Conservation (phyloP, 2,797 vertebrate genomes). For the Poecilia picta region DNA sequence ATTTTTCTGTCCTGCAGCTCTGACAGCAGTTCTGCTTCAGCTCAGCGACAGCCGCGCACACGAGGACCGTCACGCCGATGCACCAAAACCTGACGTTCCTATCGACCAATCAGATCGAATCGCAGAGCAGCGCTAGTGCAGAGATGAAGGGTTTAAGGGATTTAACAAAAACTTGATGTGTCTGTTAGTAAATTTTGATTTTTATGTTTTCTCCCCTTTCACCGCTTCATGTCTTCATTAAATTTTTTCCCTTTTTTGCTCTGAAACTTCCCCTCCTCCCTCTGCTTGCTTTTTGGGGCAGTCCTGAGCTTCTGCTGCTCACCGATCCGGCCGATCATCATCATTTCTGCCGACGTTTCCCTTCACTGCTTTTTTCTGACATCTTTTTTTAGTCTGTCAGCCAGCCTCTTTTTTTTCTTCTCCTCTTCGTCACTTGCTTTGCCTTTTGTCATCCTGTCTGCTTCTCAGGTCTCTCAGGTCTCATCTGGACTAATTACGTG, state of each 20-base stretch:
- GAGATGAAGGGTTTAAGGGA: slow-evolving; percentile 10
- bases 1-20: slow-evolving; percentile 40
- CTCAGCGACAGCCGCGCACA: slow-evolving; percentile 6
- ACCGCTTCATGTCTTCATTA: slow-evolving; percentile 54
- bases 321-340: slow-evolving; percentile 38
- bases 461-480: slow-evolving; percentile 73
- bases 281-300: slow-evolving; percentile 50
- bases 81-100: slow-evolving; percentile 46
- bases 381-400: slow-evolving; percentile 45
- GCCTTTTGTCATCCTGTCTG: slow-evolving; percentile 62
- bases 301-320: slow-evolving; percentile 56
- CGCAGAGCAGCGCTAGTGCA: slow-evolving; percentile 8
- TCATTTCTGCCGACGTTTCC: slow-evolving; percentile 32
- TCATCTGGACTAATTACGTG: slow-evolving; percentile 66
- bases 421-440: slow-evolving; percentile 28
- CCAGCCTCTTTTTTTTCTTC: slow-evolving; percentile 11
- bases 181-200: slow-evolving; percentile 67
- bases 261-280: slow-evolving; percentile 9
- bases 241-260: slow-evolving; percentile 36
- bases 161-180: slow-evolving; percentile 58
- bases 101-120: slow-evolving; percentile 49
- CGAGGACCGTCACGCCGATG: slow-evolving; percentile 42
- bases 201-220: slow-evolving; percentile 59
- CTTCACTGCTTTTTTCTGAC: slow-evolving; percentile 39
- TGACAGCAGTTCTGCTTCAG: slow-evolving; percentile 35